These are phyloP conservation scores for Amaurobius ferox DNA, from an alignment of 2,888 invertebrate species.

Conservation along the genomic window DNA sequence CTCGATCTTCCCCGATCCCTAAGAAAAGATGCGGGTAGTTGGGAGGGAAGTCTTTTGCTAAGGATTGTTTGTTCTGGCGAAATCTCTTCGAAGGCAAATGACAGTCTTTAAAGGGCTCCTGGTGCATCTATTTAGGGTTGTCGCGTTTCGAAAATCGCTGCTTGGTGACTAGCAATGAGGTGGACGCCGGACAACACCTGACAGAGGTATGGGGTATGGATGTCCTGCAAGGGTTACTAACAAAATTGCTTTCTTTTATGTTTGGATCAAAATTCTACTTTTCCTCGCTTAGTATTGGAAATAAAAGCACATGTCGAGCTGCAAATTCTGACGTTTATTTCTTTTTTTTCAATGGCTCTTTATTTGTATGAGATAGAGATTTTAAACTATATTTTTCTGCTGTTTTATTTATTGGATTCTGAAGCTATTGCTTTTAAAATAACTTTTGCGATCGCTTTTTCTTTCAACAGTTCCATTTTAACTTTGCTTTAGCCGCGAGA, in stretches of 20 bases:
- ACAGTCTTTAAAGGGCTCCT: slow-evolving; percentile 60
- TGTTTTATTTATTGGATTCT: no score
- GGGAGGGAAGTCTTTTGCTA: slow-evolving; percentile 37
- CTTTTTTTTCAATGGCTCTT: no score
- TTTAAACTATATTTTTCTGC: no score
- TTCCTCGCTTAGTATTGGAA: neutral
- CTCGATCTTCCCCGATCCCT: slow-evolving; percentile 9
- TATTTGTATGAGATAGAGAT: no score
- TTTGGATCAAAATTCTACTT: slow-evolving; percentile 2
- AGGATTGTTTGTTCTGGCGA: slow-evolving; percentile 33
- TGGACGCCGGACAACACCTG: slow-evolving; percentile 43
- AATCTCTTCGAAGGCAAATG: slow-evolving; percentile 62
- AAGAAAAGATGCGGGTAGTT: slow-evolving; percentile 19
- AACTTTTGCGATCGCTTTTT: no score
- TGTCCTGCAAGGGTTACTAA: slow-evolving; percentile 36
- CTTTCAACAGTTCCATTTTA: no score
- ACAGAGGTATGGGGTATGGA: neutral
- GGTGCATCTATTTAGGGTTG: slow-evolving; percentile 52
- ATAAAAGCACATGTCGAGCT: no score
- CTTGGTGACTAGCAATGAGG: slow-evolving; percentile 62
- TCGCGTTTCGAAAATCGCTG: slow-evolving; percentile 15
- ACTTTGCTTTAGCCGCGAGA: no score
- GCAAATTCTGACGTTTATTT: no score
- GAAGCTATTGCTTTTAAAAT: no score
- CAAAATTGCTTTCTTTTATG: neutral